Percentiles rank a stretch among this genome's conserved stretches.
These are phyloP conservation scores for Drosophila pseudoobscura DNA, from an alignment of 1,140 invertebrate genomes.

Conservation along the genomic window DNA sequence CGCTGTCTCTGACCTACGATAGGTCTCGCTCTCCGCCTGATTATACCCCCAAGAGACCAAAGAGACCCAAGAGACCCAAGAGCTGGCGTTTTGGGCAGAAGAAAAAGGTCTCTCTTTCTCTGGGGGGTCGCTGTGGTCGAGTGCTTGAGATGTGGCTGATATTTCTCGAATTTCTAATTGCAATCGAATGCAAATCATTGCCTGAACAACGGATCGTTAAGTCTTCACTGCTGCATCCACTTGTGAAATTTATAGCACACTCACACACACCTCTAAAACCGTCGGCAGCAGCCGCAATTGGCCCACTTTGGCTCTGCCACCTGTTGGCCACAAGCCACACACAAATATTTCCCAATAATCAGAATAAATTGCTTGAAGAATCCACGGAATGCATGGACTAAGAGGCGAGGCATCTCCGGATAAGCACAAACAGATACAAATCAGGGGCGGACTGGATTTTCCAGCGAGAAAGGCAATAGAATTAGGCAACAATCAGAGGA, in stretches of 20 bases:
- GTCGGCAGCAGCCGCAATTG: constrained; percentile 15
- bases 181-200: constrained; percentile 9
- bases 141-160: not conserved
- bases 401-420: constrained; percentile 19
- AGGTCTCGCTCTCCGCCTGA: constrained; percentile 65
- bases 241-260: no score
- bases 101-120: constrained; percentile 31
- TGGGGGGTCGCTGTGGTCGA: constrained; percentile 46
- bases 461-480: not conserved
- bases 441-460: constrained; percentile 41
- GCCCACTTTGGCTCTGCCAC: constrained; percentile 38
- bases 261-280: constrained; percentile 9
- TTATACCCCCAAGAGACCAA: constrained; percentile 40
- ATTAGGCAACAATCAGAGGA: constrained; percentile 27
- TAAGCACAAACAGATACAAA: constrained; percentile 46
- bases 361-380: constrained; percentile 15
- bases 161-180: constrained; percentile 17
- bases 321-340: constrained; percentile 27
- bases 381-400: constrained; percentile 24
- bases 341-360: constrained; percentile 40
- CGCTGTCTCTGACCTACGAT: constrained; percentile 72
- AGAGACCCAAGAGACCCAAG: constrained; percentile 16
- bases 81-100: constrained; percentile 25
- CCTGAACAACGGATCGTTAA: constrained; percentile 4
- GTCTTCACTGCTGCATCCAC: not conserved